Evolutionary conservation across 1,140 invertebrate species (phyloP).

Genomic region (Archivesica marissinica): DNA sequence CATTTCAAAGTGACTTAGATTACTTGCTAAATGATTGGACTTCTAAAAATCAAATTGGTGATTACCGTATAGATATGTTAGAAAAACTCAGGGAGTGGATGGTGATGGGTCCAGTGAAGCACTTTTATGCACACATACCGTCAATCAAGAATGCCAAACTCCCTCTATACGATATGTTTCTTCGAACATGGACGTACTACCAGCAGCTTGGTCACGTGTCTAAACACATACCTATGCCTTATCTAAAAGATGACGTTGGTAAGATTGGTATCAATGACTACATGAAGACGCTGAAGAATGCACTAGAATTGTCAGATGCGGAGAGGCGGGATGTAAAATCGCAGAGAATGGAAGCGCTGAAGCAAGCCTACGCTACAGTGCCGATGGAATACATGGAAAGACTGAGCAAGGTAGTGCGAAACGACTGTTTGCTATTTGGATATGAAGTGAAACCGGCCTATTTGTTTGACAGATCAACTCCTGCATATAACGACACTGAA

Average conservation of each 20-base stretch:
- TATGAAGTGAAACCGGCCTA: conserved; percentile 4
- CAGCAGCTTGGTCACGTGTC: neutral
- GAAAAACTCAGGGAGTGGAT: neutral
- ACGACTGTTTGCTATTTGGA: conserved; percentile 7
- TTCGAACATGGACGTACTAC: neutral
- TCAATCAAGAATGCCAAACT: neutral
- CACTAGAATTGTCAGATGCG: neutral
- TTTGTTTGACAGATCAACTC: conserved; percentile 4
- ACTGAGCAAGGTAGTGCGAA: neutral
- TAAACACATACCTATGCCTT: neutral
- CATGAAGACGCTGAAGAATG: neutral
- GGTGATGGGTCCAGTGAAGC: neutral
- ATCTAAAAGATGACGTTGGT: neutral
- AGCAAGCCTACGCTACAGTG: neutral
- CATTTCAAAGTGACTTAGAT: neutral
- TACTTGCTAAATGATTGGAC: neutral
- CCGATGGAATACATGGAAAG: conserved; percentile 8
- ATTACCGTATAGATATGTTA: neutral
- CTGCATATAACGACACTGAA: neutral
- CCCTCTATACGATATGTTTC: neutral
- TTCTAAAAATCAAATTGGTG: neutral
- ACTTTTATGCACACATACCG: neutral
- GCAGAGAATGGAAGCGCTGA: conserved; percentile 1
- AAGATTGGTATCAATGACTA: neutral
- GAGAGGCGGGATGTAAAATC: neutral